A percentile compares a stretch with the other conserved stretches of the same genome.
Conservation (phyloP, 1,140 invertebrate genomes). For the Drosophila biarmipes region DNA sequence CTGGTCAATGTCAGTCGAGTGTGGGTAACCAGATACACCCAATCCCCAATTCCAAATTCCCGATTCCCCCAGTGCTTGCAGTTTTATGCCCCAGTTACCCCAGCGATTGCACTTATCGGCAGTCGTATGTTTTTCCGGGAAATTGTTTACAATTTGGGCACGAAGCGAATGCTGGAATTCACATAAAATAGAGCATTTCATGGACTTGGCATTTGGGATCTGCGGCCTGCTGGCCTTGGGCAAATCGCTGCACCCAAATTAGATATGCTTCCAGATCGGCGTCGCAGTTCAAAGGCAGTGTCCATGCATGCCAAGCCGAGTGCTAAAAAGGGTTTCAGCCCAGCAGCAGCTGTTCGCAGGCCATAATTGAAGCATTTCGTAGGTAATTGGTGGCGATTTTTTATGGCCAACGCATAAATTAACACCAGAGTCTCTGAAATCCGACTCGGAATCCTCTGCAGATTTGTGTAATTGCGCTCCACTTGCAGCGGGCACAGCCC, state of each 20-base stretch:
- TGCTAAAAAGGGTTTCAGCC: conserved; percentile 77
- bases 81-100: conserved; percentile 57
- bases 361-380: conserved; percentile 79
- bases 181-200: conserved; percentile 46
- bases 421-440: conserved; percentile 49
- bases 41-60: background rate
- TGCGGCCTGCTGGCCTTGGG: conserved; percentile 39
- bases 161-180: conserved; percentile 5
- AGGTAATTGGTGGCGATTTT: conserved; percentile 77
- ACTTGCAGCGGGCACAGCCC: conserved; percentile 21
- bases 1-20: conserved; percentile 67
- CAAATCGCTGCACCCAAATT: conserved; percentile 43
- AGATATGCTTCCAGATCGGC: conserved; percentile 49
- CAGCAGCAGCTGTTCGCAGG: conserved; percentile 68
- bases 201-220: background rate
- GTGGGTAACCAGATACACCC: conserved; percentile 22
- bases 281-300: conserved; percentile 32
- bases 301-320: conserved; percentile 18
- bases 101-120: conserved; percentile 43
- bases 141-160: conserved; percentile 31
- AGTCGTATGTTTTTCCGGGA: conserved; percentile 31
- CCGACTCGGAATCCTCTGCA: conserved; percentile 41
- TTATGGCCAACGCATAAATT: conserved; percentile 78
- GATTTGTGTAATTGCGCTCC: conserved; percentile 77
- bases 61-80: conserved; percentile 32